These are phyloP conservation scores for Cirrhinus mrigala DNA, from an alignment of 2,797 vertebrate genomes.

Conservation along the genomic window DNA sequence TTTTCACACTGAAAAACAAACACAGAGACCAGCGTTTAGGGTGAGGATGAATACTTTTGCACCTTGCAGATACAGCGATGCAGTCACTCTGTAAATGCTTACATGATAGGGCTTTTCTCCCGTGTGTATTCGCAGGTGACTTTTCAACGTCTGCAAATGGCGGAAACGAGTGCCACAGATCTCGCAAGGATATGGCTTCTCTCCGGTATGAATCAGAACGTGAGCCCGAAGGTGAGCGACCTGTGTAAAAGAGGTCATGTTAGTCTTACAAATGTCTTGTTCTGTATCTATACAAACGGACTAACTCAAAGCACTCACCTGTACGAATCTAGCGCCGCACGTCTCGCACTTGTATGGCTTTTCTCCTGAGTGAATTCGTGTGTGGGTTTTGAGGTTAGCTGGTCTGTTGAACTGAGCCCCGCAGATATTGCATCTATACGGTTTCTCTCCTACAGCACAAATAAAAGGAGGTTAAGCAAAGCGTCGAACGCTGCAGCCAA, in stretches of 20 bases:
- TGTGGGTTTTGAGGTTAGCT: slow-evolving; percentile 99
- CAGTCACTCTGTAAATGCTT: slow-evolving; percentile 60
- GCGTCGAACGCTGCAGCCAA: not conserved
- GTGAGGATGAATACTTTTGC: not conserved
- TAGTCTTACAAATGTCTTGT: not conserved
- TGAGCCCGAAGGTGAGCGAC: slow-evolving; percentile 98
- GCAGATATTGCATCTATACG: slow-evolving; percentile 98
- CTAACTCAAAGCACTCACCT: slow-evolving; percentile 77
- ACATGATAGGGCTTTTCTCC: slow-evolving; percentile 99
- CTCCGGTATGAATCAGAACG: slow-evolving; percentile 96
- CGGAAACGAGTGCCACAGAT: slow-evolving; percentile 98
- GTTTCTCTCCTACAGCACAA: slow-evolving; percentile 89
- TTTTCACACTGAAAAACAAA: slow-evolving; percentile 90
- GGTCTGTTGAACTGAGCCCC: slow-evolving; percentile 98
- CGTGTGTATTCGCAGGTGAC: slow-evolving; percentile 97
- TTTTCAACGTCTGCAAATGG: slow-evolving; percentile 98
- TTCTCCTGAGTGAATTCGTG: slow-evolving; percentile 98
- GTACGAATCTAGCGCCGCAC: slow-evolving; percentile 96
- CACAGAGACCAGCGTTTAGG: not conserved
- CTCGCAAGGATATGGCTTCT: slow-evolving; percentile 98
- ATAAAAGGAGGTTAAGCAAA: slow-evolving; percentile 19
- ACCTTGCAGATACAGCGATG: not conserved
- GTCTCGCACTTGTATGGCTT: slow-evolving; percentile 99
- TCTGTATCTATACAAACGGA: not conserved
- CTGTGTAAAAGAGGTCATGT: slow-evolving; percentile 68